Base-by-base conservation (phyloP, 2,888 invertebrate species). In the Lithophane semibrunnea region DNA sequence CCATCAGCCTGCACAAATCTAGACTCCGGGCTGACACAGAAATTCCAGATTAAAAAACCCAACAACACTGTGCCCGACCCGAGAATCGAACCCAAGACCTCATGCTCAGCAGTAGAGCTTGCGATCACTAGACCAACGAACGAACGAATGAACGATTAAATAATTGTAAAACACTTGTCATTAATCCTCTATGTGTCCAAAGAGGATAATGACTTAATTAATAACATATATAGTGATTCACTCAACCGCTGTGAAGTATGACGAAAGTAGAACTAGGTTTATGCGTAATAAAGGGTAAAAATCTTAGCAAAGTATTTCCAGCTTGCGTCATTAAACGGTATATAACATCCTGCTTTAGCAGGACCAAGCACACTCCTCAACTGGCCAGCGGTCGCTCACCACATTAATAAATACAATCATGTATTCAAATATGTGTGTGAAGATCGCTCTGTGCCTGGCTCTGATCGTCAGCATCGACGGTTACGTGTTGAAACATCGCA, bases 401-500 rank as follows among this genome's bases (percentile, higher is more conserved):
- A 79, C 86, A 79, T 85, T 49, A 52, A 81, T 47, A 86, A 84
- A 78, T 84, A 86, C 81, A 76, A 76, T 56, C 10, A 85, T 84
- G 85, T 85, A 75, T 84, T 84, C 87, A 61, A 85, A 83, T 18
- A 83, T 85, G 72, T 84, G 85, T 65, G 70, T 87, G 60, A 88
- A 86, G 77, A 49, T 88, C 37, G 77, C 78, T 79, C 42, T 89
- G 75, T 84, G 77, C 80, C 69, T 88, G 21, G 71, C 83, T n/a
- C 68, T 89, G 77, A 69, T 88, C 44, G 85, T 79, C 49, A 76
- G 72, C 60, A 85, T 86, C 61, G 86, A 90, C 74, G 79, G 88
- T 52, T 73, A 82, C 56, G 83, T 86, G 60, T 69, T 90, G 24
- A 83, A 76, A 69, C 71, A 83, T 9, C 72, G 68, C 4, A 64